Evolutionary conservation across 2,113 vertebrate genomes (phyloP).

Genomic region (Colius striatus): DNA sequence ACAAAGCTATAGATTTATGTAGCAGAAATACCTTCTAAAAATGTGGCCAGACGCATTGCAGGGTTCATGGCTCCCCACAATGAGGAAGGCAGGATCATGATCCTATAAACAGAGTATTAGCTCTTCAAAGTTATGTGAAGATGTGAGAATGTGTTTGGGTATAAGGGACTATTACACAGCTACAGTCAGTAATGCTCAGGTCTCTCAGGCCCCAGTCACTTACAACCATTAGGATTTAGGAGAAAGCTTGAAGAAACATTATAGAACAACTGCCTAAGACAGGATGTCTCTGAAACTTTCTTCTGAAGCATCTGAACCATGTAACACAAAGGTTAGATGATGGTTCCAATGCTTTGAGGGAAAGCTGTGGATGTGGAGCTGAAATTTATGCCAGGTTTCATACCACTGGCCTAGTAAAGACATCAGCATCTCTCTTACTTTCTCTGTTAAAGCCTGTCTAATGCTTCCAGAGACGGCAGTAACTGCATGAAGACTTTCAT

Average conservation of each 20-base stretch:
- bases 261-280: background rate
- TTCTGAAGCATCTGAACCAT: background rate
- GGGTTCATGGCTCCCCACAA: background rate
- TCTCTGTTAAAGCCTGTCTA: background rate
- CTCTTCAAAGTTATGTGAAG: background rate
- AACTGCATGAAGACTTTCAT: background rate
- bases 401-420: background rate
- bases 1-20: background rate
- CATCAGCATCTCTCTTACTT: background rate
- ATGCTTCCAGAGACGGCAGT: background rate
- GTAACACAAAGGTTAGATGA: background rate
- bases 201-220: background rate
- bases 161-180: background rate
- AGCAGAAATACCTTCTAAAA: background rate
- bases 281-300: background rate
- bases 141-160: background rate
- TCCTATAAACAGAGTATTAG: background rate
- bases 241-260: background rate
- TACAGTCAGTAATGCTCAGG: background rate
- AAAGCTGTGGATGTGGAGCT: background rate
- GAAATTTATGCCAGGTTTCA: background rate
- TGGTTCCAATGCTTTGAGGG: background rate
- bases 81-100: rapidly evolving
- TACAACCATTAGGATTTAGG: background rate
- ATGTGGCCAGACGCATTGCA: background rate